Percentiles rank a stretch among this genome's conserved stretches.
phyloP scores from a whole-genome alignment of 2,888 invertebrate genomes.

The Hypomecis punctinalis region DNA sequence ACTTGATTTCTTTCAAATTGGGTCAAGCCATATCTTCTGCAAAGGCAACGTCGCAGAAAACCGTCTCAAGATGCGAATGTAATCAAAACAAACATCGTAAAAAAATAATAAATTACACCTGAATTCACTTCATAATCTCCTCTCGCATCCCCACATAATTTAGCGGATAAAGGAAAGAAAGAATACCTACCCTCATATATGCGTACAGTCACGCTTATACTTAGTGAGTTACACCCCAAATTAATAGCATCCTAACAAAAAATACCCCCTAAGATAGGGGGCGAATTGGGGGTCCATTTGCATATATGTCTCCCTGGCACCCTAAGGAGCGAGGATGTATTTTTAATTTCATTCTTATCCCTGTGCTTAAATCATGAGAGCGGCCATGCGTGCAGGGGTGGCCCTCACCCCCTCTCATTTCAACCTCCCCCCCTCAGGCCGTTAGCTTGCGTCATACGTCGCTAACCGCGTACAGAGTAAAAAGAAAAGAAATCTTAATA shows the following conservation, averaged over 20 bases:
- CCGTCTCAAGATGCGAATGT: conserved; percentile 21
- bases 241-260: conserved; percentile 85
- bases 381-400: conserved; percentile 83
- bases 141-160: conserved; percentile 73
- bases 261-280: conserved; percentile 80
- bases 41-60: background rate
- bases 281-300: conserved; percentile 75
- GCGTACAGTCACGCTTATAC: conserved; percentile 66
- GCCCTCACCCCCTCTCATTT: conserved; percentile 52
- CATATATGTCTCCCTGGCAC: conserved; percentile 84
- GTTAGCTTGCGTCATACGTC: conserved; percentile 84
- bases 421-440: conserved; percentile 61
- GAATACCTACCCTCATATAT: conserved; percentile 60
- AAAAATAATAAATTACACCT: conserved; percentile 66
- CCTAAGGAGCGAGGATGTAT: conserved; percentile 84
- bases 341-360: conserved; percentile 86
- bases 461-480: conserved; percentile 84
- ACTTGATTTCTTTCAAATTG: conserved; percentile 10
- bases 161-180: conserved; percentile 73
- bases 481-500: conserved; percentile 86
- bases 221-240: conserved; percentile 83
- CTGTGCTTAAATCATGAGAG: conserved; percentile 85
- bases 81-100: conserved; percentile 38
- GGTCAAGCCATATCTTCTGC: conserved; percentile 7
- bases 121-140: conserved; percentile 78